phyloP scores from a whole-genome alignment of 2,888 invertebrate species.

The Keiferia lycopersicella region DNA sequence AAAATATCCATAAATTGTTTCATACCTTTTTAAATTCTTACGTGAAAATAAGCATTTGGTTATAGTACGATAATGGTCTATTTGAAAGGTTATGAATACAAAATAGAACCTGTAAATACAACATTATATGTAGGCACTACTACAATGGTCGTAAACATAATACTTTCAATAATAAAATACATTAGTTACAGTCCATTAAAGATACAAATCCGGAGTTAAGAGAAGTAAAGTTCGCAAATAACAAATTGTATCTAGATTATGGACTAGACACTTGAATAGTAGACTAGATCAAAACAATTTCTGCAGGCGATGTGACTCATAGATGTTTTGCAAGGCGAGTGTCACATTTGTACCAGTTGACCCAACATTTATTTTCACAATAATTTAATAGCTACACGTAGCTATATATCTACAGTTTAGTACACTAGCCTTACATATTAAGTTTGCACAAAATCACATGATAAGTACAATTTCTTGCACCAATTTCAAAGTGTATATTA shows the following conservation, averaged over 20 bases:
- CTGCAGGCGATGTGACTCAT: conserved; percentile 10
- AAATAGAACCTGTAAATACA: conserved; percentile 10
- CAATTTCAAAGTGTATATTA: conserved; percentile 63
- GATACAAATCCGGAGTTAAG: conserved; percentile 15
- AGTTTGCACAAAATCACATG: conserved; percentile 18
- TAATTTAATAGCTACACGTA: not conserved
- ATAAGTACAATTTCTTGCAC: conserved; percentile 53
- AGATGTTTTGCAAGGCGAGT: conserved; percentile 13
- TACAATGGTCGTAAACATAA: not conserved
- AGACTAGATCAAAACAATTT: not conserved
- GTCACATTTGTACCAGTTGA: not conserved
- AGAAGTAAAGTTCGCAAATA: conserved; percentile 9
- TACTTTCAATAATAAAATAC: conserved; percentile 6
- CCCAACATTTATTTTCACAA: not conserved
- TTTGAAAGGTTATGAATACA: conserved; percentile 4
- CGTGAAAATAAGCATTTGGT: not conserved
- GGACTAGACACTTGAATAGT: conserved; percentile 9
- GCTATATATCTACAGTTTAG: not conserved
- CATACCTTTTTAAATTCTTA: not conserved
- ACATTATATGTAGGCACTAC: not conserved
- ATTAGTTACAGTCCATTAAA: conserved; percentile 8
- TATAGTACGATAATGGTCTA: not conserved
- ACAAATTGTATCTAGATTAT: conserved; percentile 16
- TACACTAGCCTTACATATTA: conserved; percentile 9
- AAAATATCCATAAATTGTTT: conserved; percentile 4